Conservation (phyloP, 2,888 invertebrate genomes). For the Drosophila aldrichi region DNA sequence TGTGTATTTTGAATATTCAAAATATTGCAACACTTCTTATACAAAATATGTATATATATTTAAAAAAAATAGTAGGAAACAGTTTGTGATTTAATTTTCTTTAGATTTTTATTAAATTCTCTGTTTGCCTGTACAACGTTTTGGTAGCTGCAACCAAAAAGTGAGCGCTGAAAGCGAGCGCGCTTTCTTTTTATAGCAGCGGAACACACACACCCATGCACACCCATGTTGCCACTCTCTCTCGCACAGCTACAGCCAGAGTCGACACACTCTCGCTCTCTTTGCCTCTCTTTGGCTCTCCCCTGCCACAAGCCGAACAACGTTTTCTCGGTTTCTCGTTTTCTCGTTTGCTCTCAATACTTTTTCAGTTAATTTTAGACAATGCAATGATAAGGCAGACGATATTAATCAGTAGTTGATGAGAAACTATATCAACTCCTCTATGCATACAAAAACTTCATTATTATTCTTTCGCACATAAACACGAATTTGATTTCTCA, state of each 20-base stretch:
- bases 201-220: constrained; percentile 19
- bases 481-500: too few species aligned
- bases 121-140: constrained; percentile 64
- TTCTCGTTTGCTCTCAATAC: constrained; percentile 53
- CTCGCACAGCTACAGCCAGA: constrained; percentile 2
- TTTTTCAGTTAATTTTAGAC: constrained; percentile 69
- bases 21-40: constrained; percentile 36
- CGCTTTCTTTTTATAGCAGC: constrained; percentile 73
- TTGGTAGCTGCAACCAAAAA: constrained; percentile 83
- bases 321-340: constrained; percentile 46
- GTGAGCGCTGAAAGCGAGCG: constrained; percentile 80
- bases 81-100: constrained; percentile 13
- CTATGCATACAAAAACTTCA: background rate
- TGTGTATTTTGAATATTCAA: constrained; percentile 18
- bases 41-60: constrained; percentile 15
- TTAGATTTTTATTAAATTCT: constrained; percentile 19
- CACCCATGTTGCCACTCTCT: background rate
- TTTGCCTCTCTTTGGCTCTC: constrained; percentile 7
- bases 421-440: background rate
- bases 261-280: constrained; percentile 7
- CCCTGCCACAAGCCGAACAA: constrained; percentile 21
- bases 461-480: background rate
- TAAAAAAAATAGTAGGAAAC: constrained; percentile 11
- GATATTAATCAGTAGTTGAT: constrained; percentile 7
- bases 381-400: constrained; percentile 47